Evolutionary conservation across 2,797 vertebrate genomes (phyloP).

Genomic region (Epinephelus coioides): DNA sequence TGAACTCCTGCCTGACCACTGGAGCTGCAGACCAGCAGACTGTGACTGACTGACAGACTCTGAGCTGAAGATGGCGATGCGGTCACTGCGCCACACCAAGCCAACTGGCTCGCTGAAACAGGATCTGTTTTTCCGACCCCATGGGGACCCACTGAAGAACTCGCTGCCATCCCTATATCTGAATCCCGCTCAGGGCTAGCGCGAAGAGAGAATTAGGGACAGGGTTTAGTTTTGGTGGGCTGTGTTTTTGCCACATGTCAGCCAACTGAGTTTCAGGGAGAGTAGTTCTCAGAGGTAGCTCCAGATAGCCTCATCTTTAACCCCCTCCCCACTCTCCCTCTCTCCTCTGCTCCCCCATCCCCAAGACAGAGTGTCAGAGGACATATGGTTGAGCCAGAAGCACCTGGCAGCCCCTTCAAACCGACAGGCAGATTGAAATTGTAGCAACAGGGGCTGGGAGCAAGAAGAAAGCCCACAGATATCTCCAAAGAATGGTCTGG

Average conservation of each 20-base stretch:
- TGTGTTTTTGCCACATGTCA: constrained; percentile 59
- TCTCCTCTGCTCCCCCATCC: constrained; percentile 25
- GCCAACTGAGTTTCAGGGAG: constrained; percentile 72
- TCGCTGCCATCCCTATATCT: constrained; percentile 67
- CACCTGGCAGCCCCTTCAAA: constrained; percentile 81
- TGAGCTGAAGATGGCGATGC: constrained; percentile 68
- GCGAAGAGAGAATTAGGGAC: constrained; percentile 57
- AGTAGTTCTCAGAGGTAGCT: constrained; percentile 76
- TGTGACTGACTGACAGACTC: constrained; percentile 80
- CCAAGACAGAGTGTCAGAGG: constrained; percentile 67
- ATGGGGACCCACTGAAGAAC: constrained; percentile 54
- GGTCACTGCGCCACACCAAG: constrained; percentile 75
- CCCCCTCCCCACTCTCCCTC: constrained; percentile 1
- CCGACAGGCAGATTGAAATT: constrained; percentile 70
- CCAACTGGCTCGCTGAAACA: constrained; percentile 75
- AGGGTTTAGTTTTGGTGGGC: constrained; percentile 56
- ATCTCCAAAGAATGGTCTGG: constrained; percentile 78
- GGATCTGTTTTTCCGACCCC: constrained; percentile 72
- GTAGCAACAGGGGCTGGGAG: constrained; percentile 70
- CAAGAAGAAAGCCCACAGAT: constrained; percentile 69
- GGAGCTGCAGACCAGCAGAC: constrained; percentile 71
- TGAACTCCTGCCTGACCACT: constrained; percentile 73
- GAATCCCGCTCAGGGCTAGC: constrained; percentile 60
- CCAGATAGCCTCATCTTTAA: constrained; percentile 76
- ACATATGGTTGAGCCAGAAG: constrained; percentile 77